Percentiles rank a stretch among this genome's conserved stretches.
Conservation (phyloP, 2,113 vertebrate species). For the Dicaeum eximium region DNA sequence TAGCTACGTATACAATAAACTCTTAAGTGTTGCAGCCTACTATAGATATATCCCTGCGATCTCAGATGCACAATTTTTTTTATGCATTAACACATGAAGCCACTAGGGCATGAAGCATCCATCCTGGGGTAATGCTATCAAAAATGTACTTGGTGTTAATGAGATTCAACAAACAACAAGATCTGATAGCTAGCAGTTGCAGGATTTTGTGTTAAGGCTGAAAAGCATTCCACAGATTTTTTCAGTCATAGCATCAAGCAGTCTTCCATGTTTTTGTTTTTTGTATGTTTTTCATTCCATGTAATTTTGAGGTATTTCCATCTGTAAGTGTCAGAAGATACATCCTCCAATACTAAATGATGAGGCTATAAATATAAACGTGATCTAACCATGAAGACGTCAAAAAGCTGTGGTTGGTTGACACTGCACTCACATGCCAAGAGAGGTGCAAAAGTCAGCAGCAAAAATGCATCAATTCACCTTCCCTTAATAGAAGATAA, state of each 20-base stretch:
- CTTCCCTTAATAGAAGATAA: neutral
- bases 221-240: neutral
- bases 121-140: neutral
- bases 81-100: neutral
- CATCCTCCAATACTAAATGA: neutral
- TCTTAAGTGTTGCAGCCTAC: neutral
- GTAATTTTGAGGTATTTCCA: neutral
- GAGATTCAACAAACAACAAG: neutral
- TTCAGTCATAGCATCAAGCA: neutral
- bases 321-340: neutral
- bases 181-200: neutral
- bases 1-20: neutral
- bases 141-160: neutral
- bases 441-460: neutral
- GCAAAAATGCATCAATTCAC: neutral
- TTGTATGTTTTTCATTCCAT: neutral
- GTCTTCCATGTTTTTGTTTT: neutral
- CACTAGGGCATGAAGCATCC: neutral
- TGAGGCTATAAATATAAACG: neutral
- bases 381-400: neutral
- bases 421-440: neutral
- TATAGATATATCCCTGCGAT: neutral
- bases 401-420: neutral
- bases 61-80: neutral
- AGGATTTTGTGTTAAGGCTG: neutral